A percentile compares a stretch with the other conserved stretches of the same genome.
Evolutionary conservation across 2,113 vertebrate species (phyloP).

Genomic region (Eublepharis macularius): DNA sequence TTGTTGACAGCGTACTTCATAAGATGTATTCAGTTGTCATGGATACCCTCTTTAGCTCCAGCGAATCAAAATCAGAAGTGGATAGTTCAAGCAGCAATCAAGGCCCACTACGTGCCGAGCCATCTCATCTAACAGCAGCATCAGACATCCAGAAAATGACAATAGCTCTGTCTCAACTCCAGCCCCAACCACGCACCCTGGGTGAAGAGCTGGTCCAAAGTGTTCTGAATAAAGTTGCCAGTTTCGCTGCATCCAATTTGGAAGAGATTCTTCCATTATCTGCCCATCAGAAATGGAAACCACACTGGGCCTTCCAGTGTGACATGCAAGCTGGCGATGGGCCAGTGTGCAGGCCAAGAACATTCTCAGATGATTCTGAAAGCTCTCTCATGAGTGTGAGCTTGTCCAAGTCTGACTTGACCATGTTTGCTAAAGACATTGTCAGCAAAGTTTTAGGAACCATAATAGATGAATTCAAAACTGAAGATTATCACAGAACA

Average conservation of each 20-base stretch:
- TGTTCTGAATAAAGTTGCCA: slow-evolving; percentile 10
- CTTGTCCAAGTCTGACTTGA: slow-evolving; percentile 14
- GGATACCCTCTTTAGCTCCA: not conserved
- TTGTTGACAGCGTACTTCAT: not conserved
- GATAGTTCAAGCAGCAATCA: not conserved
- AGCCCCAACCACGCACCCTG: not conserved
- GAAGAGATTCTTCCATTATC: slow-evolving; percentile 8
- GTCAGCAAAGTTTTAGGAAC: slow-evolving; percentile 8
- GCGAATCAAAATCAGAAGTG: not conserved
- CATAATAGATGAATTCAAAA: slow-evolving; percentile 6
- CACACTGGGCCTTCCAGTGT: not conserved
- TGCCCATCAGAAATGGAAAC: not conserved
- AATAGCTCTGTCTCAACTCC: not conserved
- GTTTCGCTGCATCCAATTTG: slow-evolving; percentile 8
- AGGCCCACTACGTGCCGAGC: not conserved
- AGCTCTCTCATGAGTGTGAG: not conserved
- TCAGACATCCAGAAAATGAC: not conserved
- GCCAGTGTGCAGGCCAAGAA: not conserved
- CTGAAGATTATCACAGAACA: slow-evolving; percentile 9
- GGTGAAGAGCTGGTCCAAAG: slow-evolving; percentile 12
- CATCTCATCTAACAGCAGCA: not conserved
- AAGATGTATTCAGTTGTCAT: slow-evolving; percentile 7
- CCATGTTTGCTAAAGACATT: slow-evolving; percentile 10
- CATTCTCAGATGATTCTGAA: not conserved
- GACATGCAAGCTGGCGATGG: not conserved